These are phyloP conservation scores for Drosophila nebulosa DNA, from an alignment of 1,140 invertebrate genomes.

Conservation along the genomic window DNA sequence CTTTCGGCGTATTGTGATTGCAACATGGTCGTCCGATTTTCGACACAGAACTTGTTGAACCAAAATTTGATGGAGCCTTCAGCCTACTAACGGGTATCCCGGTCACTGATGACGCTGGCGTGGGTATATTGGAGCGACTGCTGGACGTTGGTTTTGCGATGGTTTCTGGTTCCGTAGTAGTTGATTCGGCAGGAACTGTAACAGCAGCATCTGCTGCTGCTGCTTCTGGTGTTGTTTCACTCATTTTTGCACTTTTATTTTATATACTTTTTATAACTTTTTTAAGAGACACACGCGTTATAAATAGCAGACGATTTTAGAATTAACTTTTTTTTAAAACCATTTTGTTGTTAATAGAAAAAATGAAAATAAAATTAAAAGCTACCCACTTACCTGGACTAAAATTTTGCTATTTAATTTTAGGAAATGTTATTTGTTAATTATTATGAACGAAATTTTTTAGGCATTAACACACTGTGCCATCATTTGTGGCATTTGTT, in stretches of 20 bases:
- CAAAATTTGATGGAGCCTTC: constrained; percentile 58
- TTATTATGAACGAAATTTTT: not conserved
- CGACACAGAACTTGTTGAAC: constrained; percentile 50
- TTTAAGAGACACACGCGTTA: constrained; percentile 52
- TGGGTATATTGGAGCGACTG: constrained; percentile 55
- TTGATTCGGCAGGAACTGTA: not conserved
- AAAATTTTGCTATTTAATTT: not conserved
- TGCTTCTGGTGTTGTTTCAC: constrained; percentile 26
- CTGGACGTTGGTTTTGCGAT: constrained; percentile 31
- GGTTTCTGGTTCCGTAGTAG: constrained; percentile 9
- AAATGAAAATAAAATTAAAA: not conserved
- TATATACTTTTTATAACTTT: constrained; percentile 11
- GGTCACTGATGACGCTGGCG: constrained; percentile 51
- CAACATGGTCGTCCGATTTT: constrained; percentile 72
- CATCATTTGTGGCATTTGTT: not conserved
- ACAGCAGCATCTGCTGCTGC: constrained; percentile 5
- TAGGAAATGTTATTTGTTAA: not conserved
- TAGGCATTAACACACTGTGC: not conserved
- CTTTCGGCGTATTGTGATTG: constrained; percentile 62
- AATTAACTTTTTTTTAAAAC: constrained; percentile 1
- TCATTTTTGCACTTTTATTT: constrained; percentile 48
- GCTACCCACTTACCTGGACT: not conserved
- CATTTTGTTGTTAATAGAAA: too few relatives aligned
- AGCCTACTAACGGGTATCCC: constrained; percentile 58
- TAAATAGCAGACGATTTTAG: constrained; percentile 43